Evolutionary conservation across 2,797 vertebrate species (phyloP).

Genomic region (Syngnathus acus): DNA sequence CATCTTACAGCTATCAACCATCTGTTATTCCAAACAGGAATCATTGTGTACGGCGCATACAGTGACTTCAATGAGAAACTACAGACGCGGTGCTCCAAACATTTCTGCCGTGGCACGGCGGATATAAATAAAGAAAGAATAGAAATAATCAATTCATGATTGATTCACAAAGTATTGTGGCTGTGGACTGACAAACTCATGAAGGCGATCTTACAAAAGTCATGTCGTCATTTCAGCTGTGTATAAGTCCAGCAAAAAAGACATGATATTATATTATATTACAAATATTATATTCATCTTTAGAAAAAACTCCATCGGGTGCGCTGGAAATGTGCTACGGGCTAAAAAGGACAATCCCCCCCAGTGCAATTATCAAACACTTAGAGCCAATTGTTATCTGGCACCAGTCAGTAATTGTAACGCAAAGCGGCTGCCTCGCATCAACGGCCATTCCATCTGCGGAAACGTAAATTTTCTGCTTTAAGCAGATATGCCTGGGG

Average conservation of each 20-base stretch:
- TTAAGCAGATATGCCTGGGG: not conserved
- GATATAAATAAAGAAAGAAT: not conserved
- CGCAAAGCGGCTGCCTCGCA: not conserved
- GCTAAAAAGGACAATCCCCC: not conserved
- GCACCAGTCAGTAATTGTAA: not conserved
- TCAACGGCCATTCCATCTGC: not conserved
- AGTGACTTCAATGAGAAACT: slow-evolving; percentile 15
- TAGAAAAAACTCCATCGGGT: not conserved
- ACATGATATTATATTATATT: too few relatives aligned
- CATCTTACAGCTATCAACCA: not conserved
- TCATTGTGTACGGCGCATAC: slow-evolving; percentile 13
- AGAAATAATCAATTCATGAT: slow-evolving; percentile 12
- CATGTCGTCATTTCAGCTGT: not conserved
- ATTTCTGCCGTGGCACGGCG: slow-evolving; percentile 4
- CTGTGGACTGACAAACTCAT: not conserved
- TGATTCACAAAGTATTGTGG: not conserved
- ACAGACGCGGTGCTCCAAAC: slow-evolving; percentile 8
- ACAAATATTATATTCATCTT: too few relatives aligned
- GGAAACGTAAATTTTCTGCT: not conserved
- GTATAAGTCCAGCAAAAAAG: too few relatives aligned
- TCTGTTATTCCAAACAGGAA: slow-evolving; percentile 10
- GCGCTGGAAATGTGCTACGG: not conserved
- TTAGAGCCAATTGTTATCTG: not conserved
- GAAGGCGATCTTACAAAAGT: not conserved
- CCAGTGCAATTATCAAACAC: not conserved